A percentile compares a stretch with the other conserved stretches of the same genome.
Evolutionary conservation across 1,140 invertebrate species (phyloP).

Genomic region (Leptinotarsa lineolata): DNA sequence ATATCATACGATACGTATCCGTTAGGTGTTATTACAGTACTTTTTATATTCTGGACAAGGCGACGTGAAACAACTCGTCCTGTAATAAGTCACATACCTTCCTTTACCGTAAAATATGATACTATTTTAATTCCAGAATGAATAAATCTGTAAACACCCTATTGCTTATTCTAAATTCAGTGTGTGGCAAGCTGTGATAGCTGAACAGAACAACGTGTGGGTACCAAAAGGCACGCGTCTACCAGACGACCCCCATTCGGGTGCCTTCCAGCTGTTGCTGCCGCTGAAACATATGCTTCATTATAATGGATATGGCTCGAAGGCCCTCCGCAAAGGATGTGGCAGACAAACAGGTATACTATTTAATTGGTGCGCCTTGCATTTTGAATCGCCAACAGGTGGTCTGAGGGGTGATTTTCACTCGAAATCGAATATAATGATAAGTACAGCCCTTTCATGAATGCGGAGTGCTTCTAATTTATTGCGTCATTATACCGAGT

Average conservation of each 20-base stretch:
- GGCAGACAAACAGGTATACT: neutral
- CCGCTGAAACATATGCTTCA: slow-evolving; percentile 3
- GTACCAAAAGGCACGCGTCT: slow-evolving; percentile 30
- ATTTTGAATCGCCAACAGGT: neutral
- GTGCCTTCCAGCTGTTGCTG: slow-evolving; percentile 29
- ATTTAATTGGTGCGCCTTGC: neutral
- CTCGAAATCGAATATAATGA: too few species aligned
- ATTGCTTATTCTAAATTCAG: neutral
- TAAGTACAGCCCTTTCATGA: too few species aligned
- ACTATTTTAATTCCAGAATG: neutral
- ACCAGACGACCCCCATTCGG: slow-evolving; percentile 31
- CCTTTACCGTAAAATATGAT: too few species aligned
- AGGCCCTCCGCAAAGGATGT: neutral
- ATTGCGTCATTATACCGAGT: too few species aligned
- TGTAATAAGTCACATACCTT: too few species aligned
- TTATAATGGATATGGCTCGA: neutral
- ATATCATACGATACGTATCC: too few species aligned
- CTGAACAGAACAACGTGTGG: neutral
- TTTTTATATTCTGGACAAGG: too few species aligned
- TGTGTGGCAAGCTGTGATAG: slow-evolving; percentile 1
- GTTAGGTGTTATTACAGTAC: too few species aligned
- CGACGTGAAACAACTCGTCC: too few species aligned
- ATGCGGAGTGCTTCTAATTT: too few species aligned
- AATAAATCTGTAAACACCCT: neutral
- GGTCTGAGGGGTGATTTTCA: neutral